Evolutionary conservation across 2,797 vertebrate species (phyloP).

Genomic region (Nasua narica): DNA sequence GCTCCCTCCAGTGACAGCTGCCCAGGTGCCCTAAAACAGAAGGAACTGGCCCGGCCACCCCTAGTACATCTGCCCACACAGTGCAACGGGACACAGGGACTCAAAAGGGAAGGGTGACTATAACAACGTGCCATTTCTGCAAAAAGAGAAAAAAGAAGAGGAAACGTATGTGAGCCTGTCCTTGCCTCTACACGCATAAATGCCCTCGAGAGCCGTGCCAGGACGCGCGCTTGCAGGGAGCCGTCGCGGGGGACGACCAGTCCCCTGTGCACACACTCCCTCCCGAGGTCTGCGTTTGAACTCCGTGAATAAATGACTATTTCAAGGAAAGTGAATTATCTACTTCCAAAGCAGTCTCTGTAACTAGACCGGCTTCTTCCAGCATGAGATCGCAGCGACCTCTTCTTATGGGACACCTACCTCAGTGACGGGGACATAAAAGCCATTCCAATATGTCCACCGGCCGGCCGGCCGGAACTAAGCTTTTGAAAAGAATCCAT

Average conservation of each 20-base stretch:
- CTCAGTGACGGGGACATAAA: rapidly evolving
- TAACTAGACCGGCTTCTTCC: not conserved
- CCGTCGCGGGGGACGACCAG: rapidly evolving
- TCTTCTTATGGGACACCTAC: not conserved
- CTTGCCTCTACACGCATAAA: not conserved
- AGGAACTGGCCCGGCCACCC: not conserved
- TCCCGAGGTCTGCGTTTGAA: not conserved
- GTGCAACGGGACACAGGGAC: not conserved
- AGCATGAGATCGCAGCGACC: not conserved
- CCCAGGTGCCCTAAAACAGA: not conserved
- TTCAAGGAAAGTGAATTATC: not conserved
- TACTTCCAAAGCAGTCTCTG: not conserved
- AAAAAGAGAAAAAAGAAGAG: not conserved
- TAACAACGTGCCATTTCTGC: not conserved
- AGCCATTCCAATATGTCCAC: too few species aligned
- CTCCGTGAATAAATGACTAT: not conserved
- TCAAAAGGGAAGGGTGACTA: not conserved
- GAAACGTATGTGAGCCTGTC: not conserved
- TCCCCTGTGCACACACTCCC: rapidly evolving
- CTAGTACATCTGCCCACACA: not conserved
- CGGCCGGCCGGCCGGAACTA: too few species aligned
- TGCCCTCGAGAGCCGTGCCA: rapidly evolving
- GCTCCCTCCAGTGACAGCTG: not conserved
- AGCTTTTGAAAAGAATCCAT: not conserved
- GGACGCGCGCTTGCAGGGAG: rapidly evolving